phyloP scores from a whole-genome alignment of 2,797 vertebrate species.

The Moxostoma hubbsi region DNA sequence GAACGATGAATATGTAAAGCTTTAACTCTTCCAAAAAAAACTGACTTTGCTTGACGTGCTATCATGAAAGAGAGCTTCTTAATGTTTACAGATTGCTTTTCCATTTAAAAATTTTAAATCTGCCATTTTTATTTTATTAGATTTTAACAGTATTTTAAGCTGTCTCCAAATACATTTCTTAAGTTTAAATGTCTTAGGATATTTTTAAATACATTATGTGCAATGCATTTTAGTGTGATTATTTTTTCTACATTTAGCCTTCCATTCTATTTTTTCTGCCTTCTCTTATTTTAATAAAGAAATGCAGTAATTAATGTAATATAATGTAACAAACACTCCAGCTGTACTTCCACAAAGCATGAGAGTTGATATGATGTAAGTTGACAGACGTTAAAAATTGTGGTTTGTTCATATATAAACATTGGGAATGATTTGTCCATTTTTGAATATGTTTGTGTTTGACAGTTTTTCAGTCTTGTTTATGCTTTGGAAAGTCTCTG shows the following conservation, averaged over 20 bases:
- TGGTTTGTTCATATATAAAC: not conserved
- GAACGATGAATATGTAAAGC: not conserved
- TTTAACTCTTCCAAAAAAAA: not conserved
- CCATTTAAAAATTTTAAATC: not conserved
- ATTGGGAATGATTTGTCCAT: not conserved
- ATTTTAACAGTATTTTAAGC: conserved; percentile 27
- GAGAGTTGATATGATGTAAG: not conserved
- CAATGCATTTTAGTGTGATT: conserved; percentile 10
- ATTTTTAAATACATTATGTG: conserved; percentile 11
- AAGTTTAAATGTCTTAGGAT: conserved; percentile 17
- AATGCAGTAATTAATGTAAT: not conserved
- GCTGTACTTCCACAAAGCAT: not conserved
- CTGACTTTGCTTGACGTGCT: not conserved
- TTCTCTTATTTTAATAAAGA: not conserved
- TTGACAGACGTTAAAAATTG: not conserved
- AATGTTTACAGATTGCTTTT: conserved; percentile 23
- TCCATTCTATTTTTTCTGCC: not conserved
- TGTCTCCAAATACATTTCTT: conserved; percentile 22
- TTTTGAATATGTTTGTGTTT: conserved; percentile 8
- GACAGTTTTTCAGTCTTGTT: not conserved
- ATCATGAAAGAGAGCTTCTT: not conserved
- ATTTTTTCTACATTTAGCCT: not conserved
- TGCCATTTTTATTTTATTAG: not conserved
- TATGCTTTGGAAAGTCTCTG: not conserved
- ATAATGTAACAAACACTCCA: conserved; percentile 22